Evolutionary conservation across 2,113 vertebrate genomes (phyloP).

Genomic region (Zootoca vivipara): DNA sequence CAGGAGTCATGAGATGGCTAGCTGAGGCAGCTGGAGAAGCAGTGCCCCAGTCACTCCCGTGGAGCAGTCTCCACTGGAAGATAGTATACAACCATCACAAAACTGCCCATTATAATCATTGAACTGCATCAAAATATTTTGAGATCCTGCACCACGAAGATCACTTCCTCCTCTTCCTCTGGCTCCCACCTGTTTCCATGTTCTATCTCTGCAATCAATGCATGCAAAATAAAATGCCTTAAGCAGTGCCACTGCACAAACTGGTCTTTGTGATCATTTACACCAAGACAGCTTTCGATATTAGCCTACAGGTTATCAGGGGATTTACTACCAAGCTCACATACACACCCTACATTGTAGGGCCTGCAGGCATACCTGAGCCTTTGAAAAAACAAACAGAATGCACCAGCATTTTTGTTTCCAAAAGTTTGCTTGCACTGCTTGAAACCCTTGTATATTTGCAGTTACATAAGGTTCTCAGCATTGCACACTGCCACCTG

Average conservation of each 20-base stretch:
- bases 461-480: constrained; percentile 34
- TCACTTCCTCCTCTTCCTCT: background rate
- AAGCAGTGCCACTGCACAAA: background rate
- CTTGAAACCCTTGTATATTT: background rate
- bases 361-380: background rate
- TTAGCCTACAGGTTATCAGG: background rate
- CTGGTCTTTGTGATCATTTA: background rate
- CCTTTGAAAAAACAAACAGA: background rate
- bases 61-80: too few species aligned
- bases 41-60: too few species aligned
- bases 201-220: background rate
- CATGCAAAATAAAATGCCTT: constrained; percentile 23
- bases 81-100: background rate
- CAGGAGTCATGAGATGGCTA: too few species aligned
- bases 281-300: background rate
- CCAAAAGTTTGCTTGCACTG: background rate
- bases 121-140: background rate
- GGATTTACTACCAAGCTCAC: background rate
- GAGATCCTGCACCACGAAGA: background rate
- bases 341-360: background rate
- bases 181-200: background rate
- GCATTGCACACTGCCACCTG: constrained; percentile 76
- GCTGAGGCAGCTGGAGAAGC: too few species aligned
- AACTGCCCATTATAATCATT: background rate
- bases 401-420: background rate